These are phyloP conservation scores for Cyclina sinensis DNA, from an alignment of 1,140 invertebrate species.

Conservation along the genomic window DNA sequence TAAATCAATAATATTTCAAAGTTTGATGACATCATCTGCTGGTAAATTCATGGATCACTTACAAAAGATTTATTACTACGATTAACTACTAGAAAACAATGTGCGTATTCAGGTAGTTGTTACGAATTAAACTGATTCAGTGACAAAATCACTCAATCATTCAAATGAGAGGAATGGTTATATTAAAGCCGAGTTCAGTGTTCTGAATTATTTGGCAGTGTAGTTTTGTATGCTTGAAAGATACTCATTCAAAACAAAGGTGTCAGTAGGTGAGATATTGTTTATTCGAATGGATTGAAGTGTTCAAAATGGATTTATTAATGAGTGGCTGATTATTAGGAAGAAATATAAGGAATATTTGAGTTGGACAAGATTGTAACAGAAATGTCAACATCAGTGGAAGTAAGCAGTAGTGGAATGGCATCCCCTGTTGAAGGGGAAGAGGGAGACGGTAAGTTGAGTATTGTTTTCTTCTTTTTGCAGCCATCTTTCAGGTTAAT, in stretches of 20 bases:
- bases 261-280: not conserved
- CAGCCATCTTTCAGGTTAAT: too few species aligned
- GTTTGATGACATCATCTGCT: slow-evolving; percentile 24
- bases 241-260: not conserved
- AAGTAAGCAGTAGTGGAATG: not conserved
- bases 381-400: slow-evolving; percentile 14
- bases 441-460: slow-evolving; percentile 21
- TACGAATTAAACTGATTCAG: not conserved
- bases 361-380: not conserved
- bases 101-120: not conserved
- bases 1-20: slow-evolving; percentile 2
- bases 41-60: slow-evolving; percentile 20
- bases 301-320: not conserved
- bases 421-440: slow-evolving; percentile 20
- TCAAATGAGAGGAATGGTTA: too few species aligned
- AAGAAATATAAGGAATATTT: not conserved
- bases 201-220: slow-evolving; percentile 4
- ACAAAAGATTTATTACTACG: slow-evolving; percentile 3
- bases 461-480: too few species aligned
- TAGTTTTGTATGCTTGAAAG: not conserved
- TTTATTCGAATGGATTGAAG: not conserved
- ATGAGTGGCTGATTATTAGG: not conserved
- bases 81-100: slow-evolving; percentile 7
- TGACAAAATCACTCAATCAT: slow-evolving; percentile 19
- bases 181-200: not conserved